Base-by-base conservation (phyloP, 92 coral and sea anemone species). In the Desmophyllum pertusum region DNA sequence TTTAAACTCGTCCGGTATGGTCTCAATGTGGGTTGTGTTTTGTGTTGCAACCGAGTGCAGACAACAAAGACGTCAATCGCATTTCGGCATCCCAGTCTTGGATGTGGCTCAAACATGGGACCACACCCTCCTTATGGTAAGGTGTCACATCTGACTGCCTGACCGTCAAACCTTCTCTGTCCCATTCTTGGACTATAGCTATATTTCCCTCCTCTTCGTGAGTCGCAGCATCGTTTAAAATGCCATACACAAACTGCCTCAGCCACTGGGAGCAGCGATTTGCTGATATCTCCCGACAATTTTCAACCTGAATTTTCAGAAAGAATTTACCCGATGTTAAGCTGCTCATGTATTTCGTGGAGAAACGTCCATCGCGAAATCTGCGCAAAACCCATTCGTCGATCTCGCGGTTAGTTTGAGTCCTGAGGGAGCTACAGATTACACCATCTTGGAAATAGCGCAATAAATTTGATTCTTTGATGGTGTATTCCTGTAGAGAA, bases 401-500 rank as follows among this genome's bases (percentile, higher is more conserved):
- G 23, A 95, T 43, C 29, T 65, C 81, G 3, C 65, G 76, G 70
- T 77, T 74, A 67, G 75, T 70, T 57, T 45, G 81, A n/a, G 88
- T 85, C 70, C 33, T 64, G 27, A 90, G 78, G 10, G 81, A 67
- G 57, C 94, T 81, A 62, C 46, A 30, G 27, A 90, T 59, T 18
- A 55, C 36, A n/a, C 83, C 90, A 15, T 61, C 7, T 17, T 73
- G 79, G 70, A 94, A 92, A 76, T 88, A 88, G 19, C 29, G 78
- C 15, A 69, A 74, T 63, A 95, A 66, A 41, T 85, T 86, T 19
- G 83, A 77, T 35, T 86, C 85, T 53, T 80, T 87, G 27, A 78
- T 77, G 27, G 70, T 78, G 78, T 94, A 96, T 69, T 91, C 96
- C 33, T 81, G 90, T 11, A 96, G 77, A 8, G 99, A 96, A 37